These are phyloP conservation scores for Oreortyx pictus DNA, from an alignment of 2,797 vertebrate species.

Conservation along the genomic window DNA sequence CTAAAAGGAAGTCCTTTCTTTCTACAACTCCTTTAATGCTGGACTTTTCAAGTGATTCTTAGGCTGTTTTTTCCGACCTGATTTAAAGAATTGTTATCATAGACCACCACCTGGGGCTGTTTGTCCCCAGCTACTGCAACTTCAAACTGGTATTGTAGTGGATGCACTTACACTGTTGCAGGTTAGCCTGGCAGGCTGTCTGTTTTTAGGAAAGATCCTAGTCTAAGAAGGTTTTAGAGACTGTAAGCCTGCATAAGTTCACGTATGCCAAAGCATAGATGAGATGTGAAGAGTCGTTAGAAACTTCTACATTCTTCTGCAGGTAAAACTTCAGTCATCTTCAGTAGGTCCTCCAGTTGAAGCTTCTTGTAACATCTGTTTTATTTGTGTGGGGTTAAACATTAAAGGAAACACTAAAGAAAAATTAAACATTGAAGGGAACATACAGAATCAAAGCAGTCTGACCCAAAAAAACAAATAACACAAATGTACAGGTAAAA, in stretches of 20 bases:
- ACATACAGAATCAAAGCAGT: neutral
- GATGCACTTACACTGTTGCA: neutral
- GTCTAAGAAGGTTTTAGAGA: neutral
- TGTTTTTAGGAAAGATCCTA: fast-evolving
- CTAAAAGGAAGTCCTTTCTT: neutral
- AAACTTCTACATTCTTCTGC: neutral
- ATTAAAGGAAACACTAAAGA: neutral
- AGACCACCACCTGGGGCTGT: neutral
- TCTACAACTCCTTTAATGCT: neutral
- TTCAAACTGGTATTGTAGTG: neutral
- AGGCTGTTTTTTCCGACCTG: neutral
- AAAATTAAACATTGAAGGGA: neutral
- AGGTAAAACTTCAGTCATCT: neutral
- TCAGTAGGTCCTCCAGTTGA: neutral
- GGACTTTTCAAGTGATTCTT: neutral
- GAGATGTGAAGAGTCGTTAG: neutral
- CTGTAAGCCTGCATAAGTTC: neutral
- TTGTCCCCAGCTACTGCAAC: neutral
- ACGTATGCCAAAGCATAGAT: neutral
- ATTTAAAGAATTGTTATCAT: neutral
- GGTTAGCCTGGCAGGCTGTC: neutral
- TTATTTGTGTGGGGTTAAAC: neutral
- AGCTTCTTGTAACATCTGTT: neutral
- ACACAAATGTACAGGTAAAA: neutral
- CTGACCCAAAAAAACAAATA: neutral